Conservation (phyloP, 2,888 invertebrate species). For the Zelleria hepariella region DNA sequence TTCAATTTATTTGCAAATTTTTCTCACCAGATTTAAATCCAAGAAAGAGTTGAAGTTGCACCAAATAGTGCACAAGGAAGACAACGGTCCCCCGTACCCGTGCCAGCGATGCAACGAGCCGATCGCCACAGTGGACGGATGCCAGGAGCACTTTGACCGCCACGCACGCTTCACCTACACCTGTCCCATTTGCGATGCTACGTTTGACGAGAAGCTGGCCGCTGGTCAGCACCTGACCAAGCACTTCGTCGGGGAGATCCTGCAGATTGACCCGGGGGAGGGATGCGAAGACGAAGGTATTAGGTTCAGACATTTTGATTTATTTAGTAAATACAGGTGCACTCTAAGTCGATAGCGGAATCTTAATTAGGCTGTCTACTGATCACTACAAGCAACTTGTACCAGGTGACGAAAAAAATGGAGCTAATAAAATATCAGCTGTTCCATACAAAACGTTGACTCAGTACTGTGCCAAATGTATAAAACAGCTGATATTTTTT, state of each 20-base stretch:
- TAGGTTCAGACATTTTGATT: no score
- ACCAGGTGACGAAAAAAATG: no score
- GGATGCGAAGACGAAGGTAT: not conserved
- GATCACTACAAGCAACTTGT: no score
- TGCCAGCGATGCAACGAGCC: conserved; percentile 38
- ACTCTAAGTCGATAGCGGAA: no score
- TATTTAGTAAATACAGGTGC: no score
- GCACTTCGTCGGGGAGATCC: conserved; percentile 37
- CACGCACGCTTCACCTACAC: conserved; percentile 40
- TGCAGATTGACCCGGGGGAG: no score
- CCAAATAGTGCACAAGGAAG: conserved; percentile 40
- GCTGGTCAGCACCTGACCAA: conserved; percentile 39
- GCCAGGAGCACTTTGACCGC: conserved; percentile 46
- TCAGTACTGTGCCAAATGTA: no score
- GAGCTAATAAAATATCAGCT: no score
- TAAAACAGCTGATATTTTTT: no score
- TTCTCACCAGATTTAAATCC: conserved; percentile 45
- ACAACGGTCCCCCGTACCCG: conserved; percentile 38
- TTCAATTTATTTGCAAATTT: no score
- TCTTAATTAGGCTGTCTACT: no score
- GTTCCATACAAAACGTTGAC: no score
- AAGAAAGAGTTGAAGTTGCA: conserved; percentile 48
- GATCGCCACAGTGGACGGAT: conserved; percentile 36
- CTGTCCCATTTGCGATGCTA: conserved; percentile 50
- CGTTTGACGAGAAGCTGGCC: conserved; percentile 28